phyloP scores from a whole-genome alignment of 2,113 vertebrate genomes.

The human (Homo sapiens) region DNA sequence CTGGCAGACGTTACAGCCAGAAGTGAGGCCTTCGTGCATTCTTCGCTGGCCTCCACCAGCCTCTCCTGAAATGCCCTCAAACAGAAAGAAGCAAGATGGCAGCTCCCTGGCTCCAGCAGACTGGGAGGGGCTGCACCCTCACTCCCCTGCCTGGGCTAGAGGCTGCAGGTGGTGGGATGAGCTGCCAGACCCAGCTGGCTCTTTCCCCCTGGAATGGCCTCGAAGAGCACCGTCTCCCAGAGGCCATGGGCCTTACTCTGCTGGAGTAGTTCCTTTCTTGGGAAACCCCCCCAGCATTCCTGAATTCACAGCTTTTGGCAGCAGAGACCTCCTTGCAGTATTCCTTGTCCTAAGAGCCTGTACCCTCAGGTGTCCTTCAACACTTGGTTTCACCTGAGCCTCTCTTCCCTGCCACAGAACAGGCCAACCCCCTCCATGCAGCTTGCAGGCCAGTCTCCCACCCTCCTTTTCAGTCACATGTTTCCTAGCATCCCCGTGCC shows the following conservation, averaged over 20 bases:
- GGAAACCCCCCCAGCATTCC: not conserved
- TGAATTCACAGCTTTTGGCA: not conserved
- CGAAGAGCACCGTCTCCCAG: not conserved
- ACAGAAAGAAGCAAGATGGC: not conserved
- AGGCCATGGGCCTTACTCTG: rapidly evolving
- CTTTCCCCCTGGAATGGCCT: not conserved
- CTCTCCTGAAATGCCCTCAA: not conserved
- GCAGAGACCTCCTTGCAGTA: not conserved
- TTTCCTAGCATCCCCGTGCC: not conserved
- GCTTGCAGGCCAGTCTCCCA: not conserved
- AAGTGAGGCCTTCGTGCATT: rapidly evolving
- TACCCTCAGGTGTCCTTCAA: not conserved
- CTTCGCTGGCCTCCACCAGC: not conserved
- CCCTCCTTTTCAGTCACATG: not conserved
- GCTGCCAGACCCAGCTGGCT: not conserved
- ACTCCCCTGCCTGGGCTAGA: not conserved
- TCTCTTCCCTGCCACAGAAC: not conserved
- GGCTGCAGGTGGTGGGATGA: not conserved
- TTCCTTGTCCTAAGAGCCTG: not conserved
- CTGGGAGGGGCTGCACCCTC: too few species aligned
- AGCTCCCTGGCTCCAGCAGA: too few species aligned
- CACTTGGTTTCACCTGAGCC: not conserved
- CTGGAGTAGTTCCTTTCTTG: rapidly evolving
- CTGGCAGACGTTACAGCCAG: rapidly evolving
- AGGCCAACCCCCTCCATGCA: not conserved